A percentile compares a stretch with the other conserved stretches of the same genome.
These are phyloP conservation scores for Physocephala rufipes DNA, from an alignment of 2,888 invertebrate genomes.

Conservation along the genomic window DNA sequence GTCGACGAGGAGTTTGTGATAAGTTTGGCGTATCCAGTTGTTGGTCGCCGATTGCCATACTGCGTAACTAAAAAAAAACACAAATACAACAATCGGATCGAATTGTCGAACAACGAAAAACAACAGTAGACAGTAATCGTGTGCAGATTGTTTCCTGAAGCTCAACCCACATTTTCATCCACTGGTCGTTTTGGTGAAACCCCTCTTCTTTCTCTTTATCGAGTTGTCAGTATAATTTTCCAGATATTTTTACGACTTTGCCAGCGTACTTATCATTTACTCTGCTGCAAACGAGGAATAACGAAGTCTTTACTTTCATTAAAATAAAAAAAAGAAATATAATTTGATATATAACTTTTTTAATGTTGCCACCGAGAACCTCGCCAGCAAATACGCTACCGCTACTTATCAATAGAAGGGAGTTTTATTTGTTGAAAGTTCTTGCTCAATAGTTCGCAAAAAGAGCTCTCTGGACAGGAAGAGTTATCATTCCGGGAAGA, in stretches of 20 bases:
- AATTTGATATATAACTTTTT: conserved; percentile 21
- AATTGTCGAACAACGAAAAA: conserved; percentile 10
- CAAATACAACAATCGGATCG: conserved; percentile 6
- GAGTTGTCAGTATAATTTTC: conserved; percentile 31
- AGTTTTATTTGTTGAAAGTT: conserved; percentile 18
- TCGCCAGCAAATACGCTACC: conserved; percentile 29
- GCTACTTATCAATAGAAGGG: conserved; percentile 27
- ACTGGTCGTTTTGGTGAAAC: conserved; percentile 5
- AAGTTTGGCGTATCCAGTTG: conserved; percentile 10
- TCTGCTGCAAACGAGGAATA: background rate
- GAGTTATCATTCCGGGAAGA: conserved; percentile 9
- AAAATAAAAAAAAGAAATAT: too few species aligned
- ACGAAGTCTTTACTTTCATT: conserved; percentile 6
- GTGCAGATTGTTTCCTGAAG: conserved; percentile 21
- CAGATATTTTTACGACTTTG: background rate
- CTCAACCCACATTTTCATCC: conserved; percentile 23
- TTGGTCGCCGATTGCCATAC: background rate
- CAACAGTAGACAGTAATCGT: background rate
- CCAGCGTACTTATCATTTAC: background rate
- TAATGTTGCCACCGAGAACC: conserved; percentile 34
- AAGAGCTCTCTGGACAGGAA: background rate
- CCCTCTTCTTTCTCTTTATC: background rate
- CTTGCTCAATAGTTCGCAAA: conserved; percentile 27
- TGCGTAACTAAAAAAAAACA: background rate
- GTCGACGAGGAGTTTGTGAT: background rate